Base-by-base conservation (phyloP, 2,797 vertebrate genomes). In the Pseudochromis fuscus region DNA sequence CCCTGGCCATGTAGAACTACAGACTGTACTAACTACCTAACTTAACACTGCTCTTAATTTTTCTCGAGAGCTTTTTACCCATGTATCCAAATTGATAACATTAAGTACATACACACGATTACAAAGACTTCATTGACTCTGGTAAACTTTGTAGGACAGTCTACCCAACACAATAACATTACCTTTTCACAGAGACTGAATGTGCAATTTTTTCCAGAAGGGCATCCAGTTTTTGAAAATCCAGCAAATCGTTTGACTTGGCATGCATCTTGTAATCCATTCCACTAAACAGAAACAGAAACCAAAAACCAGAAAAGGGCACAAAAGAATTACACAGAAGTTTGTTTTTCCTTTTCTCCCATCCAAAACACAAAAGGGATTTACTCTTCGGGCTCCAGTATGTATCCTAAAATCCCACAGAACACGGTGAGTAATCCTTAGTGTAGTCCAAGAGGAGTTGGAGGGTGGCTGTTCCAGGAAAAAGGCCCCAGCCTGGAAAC, bases 181-280 rank as follows among this genome's bases (percentile, higher is more conserved):
- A 94, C 94, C 94, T 95, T 93, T 94, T 94, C 74, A 95, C 90
- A 74, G 94, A 93, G 80, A 94, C 92, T 16, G 94, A 94, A 89
- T 94, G 94, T 67, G 94, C 93, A 87, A 94, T 94, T 93, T 94
- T 95, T 93, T 94, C 94, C 91, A 95, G 87, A 50, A 95, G 94
- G 72, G 94, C 93, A 75, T 95, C 94, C 92, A 95, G 88, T 90
- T 94, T 94, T 87, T 95, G 94, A 87, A 95, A 95, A 94, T 94
- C 94, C 94, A 94, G 90, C 86, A 95, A 92, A 94, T 95, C 90
- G 25, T 94, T 95, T 81, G 94, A 94, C 85, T 95, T 95, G 84
- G 94, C 93, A 84, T 94, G 94, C 94, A 95, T 95, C 84, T 93
- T 94, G 93, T 94, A 94, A 93, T 94, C 93, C 94, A 94, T 93